These are phyloP conservation scores for Cyaniris semiargus DNA, from an alignment of 2,888 invertebrate species.

Conservation along the genomic window DNA sequence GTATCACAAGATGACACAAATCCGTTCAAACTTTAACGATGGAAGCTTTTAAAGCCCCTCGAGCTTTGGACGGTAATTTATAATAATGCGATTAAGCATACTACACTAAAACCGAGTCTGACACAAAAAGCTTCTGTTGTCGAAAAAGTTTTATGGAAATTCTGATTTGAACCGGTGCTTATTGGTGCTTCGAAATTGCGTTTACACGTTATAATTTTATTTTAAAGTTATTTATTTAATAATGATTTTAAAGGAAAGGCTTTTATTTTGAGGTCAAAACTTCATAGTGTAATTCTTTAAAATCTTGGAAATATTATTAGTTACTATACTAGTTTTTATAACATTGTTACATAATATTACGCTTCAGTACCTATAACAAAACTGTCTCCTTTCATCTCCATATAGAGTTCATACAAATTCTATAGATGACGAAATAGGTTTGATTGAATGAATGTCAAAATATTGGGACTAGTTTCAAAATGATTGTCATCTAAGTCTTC, in stretches of 20 bases:
- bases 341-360: neutral
- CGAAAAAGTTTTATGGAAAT: slow-evolving; percentile 8
- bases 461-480: slow-evolving; percentile 30
- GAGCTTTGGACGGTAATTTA: slow-evolving; percentile 60
- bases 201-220: neutral
- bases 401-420: slow-evolving; percentile 8
- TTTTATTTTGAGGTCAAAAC: neutral
- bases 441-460: slow-evolving; percentile 30
- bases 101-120: slow-evolving; percentile 41
- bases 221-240: neutral
- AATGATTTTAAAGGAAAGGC: neutral
- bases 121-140: slow-evolving; percentile 32
- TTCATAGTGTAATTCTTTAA: neutral
- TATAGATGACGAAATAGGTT: slow-evolving; percentile 18
- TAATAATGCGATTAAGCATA: slow-evolving; percentile 65
- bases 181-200: neutral
- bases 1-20: slow-evolving; percentile 70
- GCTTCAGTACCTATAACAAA: neutral
- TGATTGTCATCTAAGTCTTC: slow-evolving; percentile 28
- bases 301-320: neutral
- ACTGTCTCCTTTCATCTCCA: neutral
- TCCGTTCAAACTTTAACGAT: slow-evolving; percentile 76
- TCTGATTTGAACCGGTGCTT: slow-evolving; percentile 11
- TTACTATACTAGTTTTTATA: neutral
- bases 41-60: slow-evolving; percentile 52